Evolutionary conservation across 1,140 invertebrate species (phyloP), one percentile per base, ranked within the genome.

Genomic region (Leptoteleia sp.): DNA sequence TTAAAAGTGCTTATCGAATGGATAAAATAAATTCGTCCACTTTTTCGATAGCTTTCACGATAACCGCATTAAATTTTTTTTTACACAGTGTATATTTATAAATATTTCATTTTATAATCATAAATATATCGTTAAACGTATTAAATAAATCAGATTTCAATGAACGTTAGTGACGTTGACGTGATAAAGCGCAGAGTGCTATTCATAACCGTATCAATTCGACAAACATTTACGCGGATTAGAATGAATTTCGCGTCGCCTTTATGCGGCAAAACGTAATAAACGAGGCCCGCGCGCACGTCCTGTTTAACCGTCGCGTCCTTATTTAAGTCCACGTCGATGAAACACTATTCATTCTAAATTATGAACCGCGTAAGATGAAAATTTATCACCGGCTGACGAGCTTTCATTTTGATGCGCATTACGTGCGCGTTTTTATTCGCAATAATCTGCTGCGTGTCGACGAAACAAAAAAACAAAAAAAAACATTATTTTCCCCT

Each of bases 301-400:
- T 8, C n/a, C 43, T 52, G 67, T 81, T 82, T 73, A 81, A 75
- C 70, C 19, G 15, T 4, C 3, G 8, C 29, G 57, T 33, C 42
- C 55, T 75, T 59, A 81, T 81, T 81, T 57, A 37, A 29, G 25
- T 57, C n/a, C 19, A 9, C 15, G 37, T 42, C 80, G 80, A 83
- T 76, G 78, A 79, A 70, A 65, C 62, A 68, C 35, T 62, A 47
- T 52, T 37, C 12, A 70, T 72, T 70, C 16, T 57, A 50, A 65
- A 75, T 75, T 73, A 81, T 83, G 80, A 84, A 83, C 82, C 80
- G 70, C 59, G 43, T 43, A 17, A 50, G 55, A 83, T 76, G 81
- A 83, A 82, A 84, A 83, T 83, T 83, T 82, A 83, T 83, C 82
- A 82, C 64, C 29, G 38, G 65, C 70, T 64, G 59, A 15, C 54